Base-by-base conservation (phyloP, 2,888 invertebrate species). In the Drosophila heteroneura region DNA sequence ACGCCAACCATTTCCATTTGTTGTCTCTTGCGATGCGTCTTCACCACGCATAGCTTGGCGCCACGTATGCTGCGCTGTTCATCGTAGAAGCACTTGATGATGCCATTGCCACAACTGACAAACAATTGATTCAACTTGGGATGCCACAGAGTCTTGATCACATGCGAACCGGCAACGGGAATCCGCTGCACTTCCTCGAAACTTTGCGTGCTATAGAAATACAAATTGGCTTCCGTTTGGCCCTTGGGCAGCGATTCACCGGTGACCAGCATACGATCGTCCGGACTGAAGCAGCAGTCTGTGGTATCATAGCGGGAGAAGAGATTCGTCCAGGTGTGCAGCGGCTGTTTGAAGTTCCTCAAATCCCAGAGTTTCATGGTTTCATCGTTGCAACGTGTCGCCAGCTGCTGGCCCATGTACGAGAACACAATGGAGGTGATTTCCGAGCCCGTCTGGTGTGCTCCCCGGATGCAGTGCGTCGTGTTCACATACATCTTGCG, bases 91-190 rank as follows among this genome's bases (percentile, higher is more conserved):
- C 98, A 96, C 88, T 98, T 97, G 0, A 98, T 96, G 0, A 95
- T 94, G 0, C 99, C 99, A 92, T 98, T 97, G 0, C 98, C 98
- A 82, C 97, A 97, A 0, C 98, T 97, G 0, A 98, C 96, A 76
- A 99, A 97, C 51, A 99, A 96, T 92, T 99, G 99, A 92, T 99
- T 99, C n/a, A 99, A 94, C 92, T 98, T 98, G 0, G 99, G 97
- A 94, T 99, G 99, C 99, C 99, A 99, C 0, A 97, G 93, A 0
- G 96, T 95, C 91, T 98, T 97, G 1, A 99, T 97, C 0, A 98
- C 96, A 79, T 97, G 97, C 0, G 97, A 96, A 86, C 96, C 95
- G 0, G 96, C 95, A 0, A 98, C 97, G 12, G 96, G 95, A 65
- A 99, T 95, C 75, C 96, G 95, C 49, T 96, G 95, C 0, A 97